Evolutionary conservation across 1,140 invertebrate species (phyloP).

Genomic region (Heliconius eleuchia): DNA sequence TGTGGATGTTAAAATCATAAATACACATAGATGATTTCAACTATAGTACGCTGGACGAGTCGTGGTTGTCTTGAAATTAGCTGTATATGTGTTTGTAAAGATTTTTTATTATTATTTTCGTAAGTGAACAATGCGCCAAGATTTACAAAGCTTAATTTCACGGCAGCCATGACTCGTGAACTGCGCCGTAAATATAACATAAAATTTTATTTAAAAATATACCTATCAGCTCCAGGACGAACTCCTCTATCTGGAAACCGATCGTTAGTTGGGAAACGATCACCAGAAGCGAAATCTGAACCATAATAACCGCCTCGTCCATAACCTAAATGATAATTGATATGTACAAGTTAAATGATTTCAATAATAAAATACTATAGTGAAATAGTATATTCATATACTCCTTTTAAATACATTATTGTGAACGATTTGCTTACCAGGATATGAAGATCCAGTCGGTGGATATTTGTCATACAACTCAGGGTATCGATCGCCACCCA

Average conservation of each 20-base stretch:
- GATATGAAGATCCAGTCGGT: slow-evolving; percentile 75
- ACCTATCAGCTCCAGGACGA: slow-evolving; percentile 66
- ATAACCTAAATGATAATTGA: slow-evolving; percentile 54
- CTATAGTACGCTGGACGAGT: too few species aligned
- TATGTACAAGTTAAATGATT: not conserved
- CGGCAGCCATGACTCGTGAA: too few species aligned
- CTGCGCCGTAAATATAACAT: too few species aligned
- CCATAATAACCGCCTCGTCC: slow-evolving; percentile 72
- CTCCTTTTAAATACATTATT: slow-evolving; percentile 8
- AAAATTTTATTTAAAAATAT: slow-evolving; percentile 17
- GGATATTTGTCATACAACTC: slow-evolving; percentile 79
- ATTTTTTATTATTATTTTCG: too few species aligned
- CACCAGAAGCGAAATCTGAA: slow-evolving; percentile 56
- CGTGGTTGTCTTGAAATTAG: too few species aligned
- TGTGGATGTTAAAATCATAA: slow-evolving; percentile 2
- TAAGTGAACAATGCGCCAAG: too few species aligned
- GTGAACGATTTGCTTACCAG: slow-evolving; percentile 58
- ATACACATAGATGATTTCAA: not conserved
- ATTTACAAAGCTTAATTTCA: too few species aligned
- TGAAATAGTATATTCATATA: too few species aligned
- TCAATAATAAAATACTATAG: too few species aligned
- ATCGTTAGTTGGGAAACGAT: slow-evolving; percentile 53
- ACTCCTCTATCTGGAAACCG: slow-evolving; percentile 68
- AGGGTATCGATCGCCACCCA: slow-evolving; percentile 76
- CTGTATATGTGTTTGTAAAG: too few species aligned